Evolutionary conservation across 2,888 invertebrate species (phyloP).

Genomic region (Cepaea hortensis): DNA sequence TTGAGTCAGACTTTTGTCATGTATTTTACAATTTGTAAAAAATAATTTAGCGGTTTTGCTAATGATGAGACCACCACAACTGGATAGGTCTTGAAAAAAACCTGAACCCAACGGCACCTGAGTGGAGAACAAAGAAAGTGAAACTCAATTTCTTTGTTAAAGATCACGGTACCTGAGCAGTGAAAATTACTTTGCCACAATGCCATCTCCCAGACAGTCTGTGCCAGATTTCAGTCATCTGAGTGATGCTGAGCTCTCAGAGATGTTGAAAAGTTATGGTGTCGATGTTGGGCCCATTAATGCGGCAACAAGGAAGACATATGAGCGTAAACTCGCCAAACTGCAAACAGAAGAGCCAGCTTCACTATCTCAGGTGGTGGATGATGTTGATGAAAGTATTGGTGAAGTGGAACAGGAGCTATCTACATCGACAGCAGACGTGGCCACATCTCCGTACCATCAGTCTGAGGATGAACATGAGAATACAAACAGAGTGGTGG

Average conservation of each 20-base stretch:
- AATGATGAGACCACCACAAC: no score
- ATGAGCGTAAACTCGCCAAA: conserved; percentile 40
- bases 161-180: background rate
- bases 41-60: no score
- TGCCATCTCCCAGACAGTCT: conserved; percentile 11
- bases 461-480: background rate
- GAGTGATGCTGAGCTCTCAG: conserved; percentile 32
- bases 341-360: conserved; percentile 38
- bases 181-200: background rate
- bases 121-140: no score
- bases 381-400: conserved; percentile 28
- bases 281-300: conserved; percentile 45
- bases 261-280: conserved; percentile 40
- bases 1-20: no score
- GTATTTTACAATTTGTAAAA: no score
- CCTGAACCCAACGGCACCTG: no score
- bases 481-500: background rate
- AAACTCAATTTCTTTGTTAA: no score
- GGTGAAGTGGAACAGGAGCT: background rate
- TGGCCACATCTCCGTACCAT: background rate
- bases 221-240: conserved; percentile 20
- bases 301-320: conserved; percentile 43
- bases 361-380: background rate
- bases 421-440: background rate
- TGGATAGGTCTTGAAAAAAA: no score